Percentiles rank a stretch among this genome's conserved stretches.
phyloP scores from a whole-genome alignment of 2,797 vertebrate genomes.

The Halcyon badia region DNA sequence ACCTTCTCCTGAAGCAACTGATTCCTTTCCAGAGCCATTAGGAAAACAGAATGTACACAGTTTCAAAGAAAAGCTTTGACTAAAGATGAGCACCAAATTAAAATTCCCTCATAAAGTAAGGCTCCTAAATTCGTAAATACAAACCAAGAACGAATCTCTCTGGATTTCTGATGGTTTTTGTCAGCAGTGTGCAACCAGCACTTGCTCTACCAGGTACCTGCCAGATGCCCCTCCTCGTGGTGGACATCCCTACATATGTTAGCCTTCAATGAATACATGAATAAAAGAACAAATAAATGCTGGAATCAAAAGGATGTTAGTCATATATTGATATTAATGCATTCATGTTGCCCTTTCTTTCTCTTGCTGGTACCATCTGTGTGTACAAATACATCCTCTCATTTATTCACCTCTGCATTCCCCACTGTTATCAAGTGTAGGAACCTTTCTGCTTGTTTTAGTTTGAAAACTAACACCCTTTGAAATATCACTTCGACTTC shows the following conservation, averaged over 20 bases:
- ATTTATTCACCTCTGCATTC: neutral
- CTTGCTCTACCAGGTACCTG: rapidly evolving
- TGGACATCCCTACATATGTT: neutral
- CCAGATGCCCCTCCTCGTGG: neutral
- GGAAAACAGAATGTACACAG: neutral
- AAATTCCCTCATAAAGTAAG: neutral
- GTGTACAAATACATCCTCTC: neutral
- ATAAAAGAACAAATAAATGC: neutral
- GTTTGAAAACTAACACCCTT: neutral
- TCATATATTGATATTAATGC: neutral
- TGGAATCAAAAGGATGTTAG: neutral
- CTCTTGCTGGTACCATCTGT: neutral
- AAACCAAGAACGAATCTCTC: neutral
- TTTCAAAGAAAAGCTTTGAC: neutral
- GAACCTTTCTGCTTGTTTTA: neutral
- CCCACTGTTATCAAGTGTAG: neutral
- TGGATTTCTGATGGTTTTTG: neutral
- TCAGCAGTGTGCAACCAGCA: neutral
- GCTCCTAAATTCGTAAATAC: neutral
- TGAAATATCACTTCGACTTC: slow-evolving; percentile 7
- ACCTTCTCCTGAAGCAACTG: rapidly evolving
- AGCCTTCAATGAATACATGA: neutral
- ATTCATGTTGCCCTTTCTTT: neutral
- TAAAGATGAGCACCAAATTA: neutral
- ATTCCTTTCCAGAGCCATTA: neutral